A percentile compares a stretch with the other conserved stretches of the same genome.
Evolutionary conservation across 2,888 invertebrate genomes (phyloP).

Genomic region (Nymphalis polychloros): DNA sequence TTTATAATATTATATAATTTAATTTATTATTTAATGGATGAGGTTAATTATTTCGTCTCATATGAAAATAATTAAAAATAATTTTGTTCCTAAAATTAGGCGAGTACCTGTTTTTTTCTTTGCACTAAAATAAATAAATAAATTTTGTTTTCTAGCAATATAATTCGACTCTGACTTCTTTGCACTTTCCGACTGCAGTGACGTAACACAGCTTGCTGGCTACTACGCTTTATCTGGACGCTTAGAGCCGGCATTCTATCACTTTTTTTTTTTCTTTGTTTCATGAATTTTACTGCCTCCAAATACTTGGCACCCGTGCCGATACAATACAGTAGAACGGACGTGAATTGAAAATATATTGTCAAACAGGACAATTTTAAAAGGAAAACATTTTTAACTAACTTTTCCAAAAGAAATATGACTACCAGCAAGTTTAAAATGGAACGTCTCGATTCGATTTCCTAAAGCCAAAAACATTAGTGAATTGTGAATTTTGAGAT

Average conservation of each 20-base stretch:
- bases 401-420: slow-evolving; percentile 8
- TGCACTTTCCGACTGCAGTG: slow-evolving; percentile 23
- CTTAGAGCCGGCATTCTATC: slow-evolving; percentile 34
- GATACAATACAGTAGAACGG: slow-evolving; percentile 29
- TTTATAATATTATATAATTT: too few relatives aligned
- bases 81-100: too few relatives aligned
- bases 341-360: slow-evolving; percentile 38
- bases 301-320: slow-evolving; percentile 35
- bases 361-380: slow-evolving; percentile 24
- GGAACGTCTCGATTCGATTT: background rate
- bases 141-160: background rate
- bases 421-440: background rate
- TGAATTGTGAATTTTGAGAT: slow-evolving; percentile 4
- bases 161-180: slow-evolving; percentile 3
- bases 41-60: too few relatives aligned
- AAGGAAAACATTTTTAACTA: slow-evolving; percentile 13
- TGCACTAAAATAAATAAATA: background rate
- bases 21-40: too few relatives aligned
- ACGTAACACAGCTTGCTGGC: slow-evolving; percentile 24
- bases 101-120: too few relatives aligned
- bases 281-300: slow-evolving; percentile 33
- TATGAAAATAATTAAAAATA: too few relatives aligned
- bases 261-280: slow-evolving; percentile 34
- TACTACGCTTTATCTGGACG: slow-evolving; percentile 26
- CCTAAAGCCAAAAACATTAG: background rate